These are phyloP conservation scores for Origma solitaria DNA, from an alignment of 2,113 vertebrate genomes.

Conservation along the genomic window DNA sequence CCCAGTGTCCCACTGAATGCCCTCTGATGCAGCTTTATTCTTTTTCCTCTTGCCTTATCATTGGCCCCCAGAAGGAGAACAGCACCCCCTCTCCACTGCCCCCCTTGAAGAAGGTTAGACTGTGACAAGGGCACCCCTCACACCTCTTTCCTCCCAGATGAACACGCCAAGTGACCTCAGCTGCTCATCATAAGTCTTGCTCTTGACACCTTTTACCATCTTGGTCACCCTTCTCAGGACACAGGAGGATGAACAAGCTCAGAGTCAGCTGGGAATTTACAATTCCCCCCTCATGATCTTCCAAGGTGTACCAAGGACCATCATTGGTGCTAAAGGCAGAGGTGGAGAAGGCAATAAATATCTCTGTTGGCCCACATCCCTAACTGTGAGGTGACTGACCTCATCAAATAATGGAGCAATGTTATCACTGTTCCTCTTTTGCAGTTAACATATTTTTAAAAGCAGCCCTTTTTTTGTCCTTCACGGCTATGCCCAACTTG, in stretches of 20 bases:
- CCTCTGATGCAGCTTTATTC: background rate
- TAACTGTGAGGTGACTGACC: background rate
- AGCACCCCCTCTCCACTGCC: rapidly evolving
- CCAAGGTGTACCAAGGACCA: background rate
- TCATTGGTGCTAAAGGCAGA: background rate
- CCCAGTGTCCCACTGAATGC: background rate
- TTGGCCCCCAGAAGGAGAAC: background rate
- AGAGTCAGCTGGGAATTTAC: background rate
- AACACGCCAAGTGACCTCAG: background rate
- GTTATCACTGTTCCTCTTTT: background rate
- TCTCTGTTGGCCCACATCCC: background rate
- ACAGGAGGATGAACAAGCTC: background rate
- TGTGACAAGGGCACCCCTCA: background rate
- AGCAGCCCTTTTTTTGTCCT: background rate
- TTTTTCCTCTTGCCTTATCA: rapidly evolving
- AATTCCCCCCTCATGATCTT: background rate
- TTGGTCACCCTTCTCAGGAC: background rate
- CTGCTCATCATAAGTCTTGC: background rate
- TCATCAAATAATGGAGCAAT: background rate
- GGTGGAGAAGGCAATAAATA: background rate
- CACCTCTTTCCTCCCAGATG: background rate
- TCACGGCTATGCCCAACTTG: background rate
- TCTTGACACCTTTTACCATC: background rate
- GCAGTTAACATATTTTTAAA: background rate
- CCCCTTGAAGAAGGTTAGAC: background rate